Evolutionary conservation across 2,797 vertebrate species (phyloP).

Genomic region (Bovichtus variegatus): DNA sequence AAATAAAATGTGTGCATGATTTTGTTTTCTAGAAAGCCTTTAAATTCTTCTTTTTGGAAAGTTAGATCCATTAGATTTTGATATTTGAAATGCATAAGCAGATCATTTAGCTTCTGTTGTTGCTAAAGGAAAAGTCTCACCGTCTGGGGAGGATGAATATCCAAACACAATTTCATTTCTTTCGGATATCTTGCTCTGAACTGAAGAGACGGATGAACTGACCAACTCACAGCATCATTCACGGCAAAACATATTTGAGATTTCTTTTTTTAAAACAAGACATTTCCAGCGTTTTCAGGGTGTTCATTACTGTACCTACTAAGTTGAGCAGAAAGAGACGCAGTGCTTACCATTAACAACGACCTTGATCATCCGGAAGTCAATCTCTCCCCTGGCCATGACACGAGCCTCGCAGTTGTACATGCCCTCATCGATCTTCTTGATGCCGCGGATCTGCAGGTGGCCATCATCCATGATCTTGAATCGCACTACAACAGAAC

Average conservation of each 20-base stretch:
- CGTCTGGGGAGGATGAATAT: not conserved
- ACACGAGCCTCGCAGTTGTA: slow-evolving; percentile 97
- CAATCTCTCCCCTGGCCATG: slow-evolving; percentile 94
- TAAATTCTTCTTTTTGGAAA: no score
- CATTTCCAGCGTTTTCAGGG: not conserved
- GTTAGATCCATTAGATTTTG: not conserved
- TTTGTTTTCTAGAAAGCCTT: no score
- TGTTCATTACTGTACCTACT: not conserved
- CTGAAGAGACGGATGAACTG: not conserved
- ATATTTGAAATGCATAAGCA: not conserved
- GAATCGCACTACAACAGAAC: slow-evolving; percentile 88
- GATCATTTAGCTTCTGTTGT: not conserved
- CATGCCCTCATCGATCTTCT: slow-evolving; percentile 95
- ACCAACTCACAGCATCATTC: no score
- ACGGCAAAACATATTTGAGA: no score
- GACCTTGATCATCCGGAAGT: slow-evolving; percentile 94
- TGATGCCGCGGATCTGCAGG: slow-evolving; percentile 95
- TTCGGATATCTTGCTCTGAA: not conserved
- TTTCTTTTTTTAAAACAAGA: no score
- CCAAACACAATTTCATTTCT: not conserved
- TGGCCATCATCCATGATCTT: slow-evolving; percentile 91
- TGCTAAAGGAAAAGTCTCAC: not conserved
- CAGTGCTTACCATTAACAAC: slow-evolving; percentile 93
- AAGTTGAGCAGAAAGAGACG: slow-evolving; percentile 6
- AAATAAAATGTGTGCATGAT: no score